Evolutionary conservation across 2,113 vertebrate species (phyloP), one percentile per base, ranked within the genome.

Genomic region (Macrotis lagotis): DNA sequence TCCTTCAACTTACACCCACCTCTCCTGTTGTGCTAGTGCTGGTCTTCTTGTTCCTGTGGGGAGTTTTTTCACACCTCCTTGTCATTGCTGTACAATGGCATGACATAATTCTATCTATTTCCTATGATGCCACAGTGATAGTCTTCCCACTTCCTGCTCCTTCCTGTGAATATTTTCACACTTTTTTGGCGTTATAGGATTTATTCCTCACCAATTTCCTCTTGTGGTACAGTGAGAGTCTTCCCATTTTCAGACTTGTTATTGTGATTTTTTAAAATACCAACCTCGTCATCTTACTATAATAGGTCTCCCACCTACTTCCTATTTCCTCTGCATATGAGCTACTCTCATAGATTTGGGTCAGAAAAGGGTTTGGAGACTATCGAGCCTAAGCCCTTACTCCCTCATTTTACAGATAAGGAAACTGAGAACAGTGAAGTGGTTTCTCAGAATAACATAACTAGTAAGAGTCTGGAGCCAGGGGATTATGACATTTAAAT

Each of bases 21-120:
- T 94, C 48, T 3, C 26, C 96, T 94, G 96, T 96, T 19, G 90
- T 91, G 96, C 91, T 94, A 95, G 66, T 90, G 93, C 89, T 37
- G 37, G 31, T 66, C 12, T 66, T 2, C 28, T 28, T 4, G 31
- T 37, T 66, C 3, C 28, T 52, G 51, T 22, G 51, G 51, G 51
- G 3, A n/a, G n/a, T n/a, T n/a, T 24, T 22, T 59, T 59, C 31
- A 37, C 12, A 16, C 14, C 12, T 66, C 55, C 26, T 3, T 1
- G 31, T 14, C 3, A 14, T 16, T 3, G 37, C 59, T n/a, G 37
- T n/a, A 83, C 66, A 8, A 6, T 8, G 37, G 44, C n/a, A 6
- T 8, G 37, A 83, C n/a, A 8, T 24, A 19, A 19, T 74, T n/a
- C 66, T 74, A 6, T 37, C 37, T 74, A 22, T 6, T 83, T 44